Conservation (phyloP, 92 coral and sea anemone species). For the Porites lobata region DNA sequence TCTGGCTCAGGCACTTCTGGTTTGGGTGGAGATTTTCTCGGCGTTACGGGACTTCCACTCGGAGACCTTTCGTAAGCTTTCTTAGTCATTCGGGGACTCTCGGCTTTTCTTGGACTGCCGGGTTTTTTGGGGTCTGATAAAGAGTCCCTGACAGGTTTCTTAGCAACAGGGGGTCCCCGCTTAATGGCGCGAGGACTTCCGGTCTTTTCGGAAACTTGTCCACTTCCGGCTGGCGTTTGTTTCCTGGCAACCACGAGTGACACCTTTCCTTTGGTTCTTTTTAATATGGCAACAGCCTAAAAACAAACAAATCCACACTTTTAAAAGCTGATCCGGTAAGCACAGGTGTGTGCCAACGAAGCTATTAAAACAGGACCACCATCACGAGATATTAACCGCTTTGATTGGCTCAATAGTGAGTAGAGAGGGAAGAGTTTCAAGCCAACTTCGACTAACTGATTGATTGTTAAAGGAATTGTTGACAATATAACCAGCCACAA, state of each 20-base stretch:
- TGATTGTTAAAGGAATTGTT: too few relatives aligned
- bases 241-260: slow-evolving; percentile 88
- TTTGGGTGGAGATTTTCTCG: slow-evolving; percentile 20
- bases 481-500: too few relatives aligned
- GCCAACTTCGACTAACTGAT: too few relatives aligned
- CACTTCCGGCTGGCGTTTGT: slow-evolving; percentile 60
- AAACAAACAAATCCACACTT: not conserved
- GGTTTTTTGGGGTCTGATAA: not conserved
- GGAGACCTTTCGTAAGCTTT: slow-evolving; percentile 2
- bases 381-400: too few relatives aligned
- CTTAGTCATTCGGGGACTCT: slow-evolving; percentile 16
- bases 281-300: slow-evolving; percentile 86
- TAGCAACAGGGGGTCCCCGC: slow-evolving; percentile 45
- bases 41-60: slow-evolving; percentile 22
- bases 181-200: slow-evolving; percentile 42
- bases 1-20: slow-evolving; percentile 30
- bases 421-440: too few relatives aligned
- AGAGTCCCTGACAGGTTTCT: slow-evolving; percentile 28
- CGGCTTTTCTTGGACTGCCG: slow-evolving; percentile 34
- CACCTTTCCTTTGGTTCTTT: slow-evolving; percentile 85
- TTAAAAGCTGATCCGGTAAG: too few relatives aligned
- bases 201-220: slow-evolving; percentile 56
- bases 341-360: too few relatives aligned
- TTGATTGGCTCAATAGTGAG: too few relatives aligned
- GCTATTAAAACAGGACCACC: too few relatives aligned